Evolutionary conservation across 1,140 invertebrate species (phyloP), one percentile per base, ranked within the genome.

Genomic region (Drosophila nikananu): DNA sequence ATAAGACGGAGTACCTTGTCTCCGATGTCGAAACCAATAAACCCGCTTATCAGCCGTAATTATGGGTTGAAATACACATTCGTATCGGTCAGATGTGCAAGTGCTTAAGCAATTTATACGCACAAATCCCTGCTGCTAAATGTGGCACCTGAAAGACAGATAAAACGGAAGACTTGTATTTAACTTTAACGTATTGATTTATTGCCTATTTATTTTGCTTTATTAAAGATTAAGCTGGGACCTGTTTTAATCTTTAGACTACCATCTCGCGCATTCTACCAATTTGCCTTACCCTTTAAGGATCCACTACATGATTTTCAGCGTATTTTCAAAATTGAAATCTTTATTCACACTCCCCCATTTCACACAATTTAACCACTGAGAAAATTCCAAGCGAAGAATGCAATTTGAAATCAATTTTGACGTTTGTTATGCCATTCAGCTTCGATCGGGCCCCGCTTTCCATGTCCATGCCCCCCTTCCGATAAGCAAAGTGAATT

Each of bases 401-500:
- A 55, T 81, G 84, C 84, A 89, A 87, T 87, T 87, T 89, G 83
- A 87, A 84, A 87, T 87, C 84, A 87, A 89, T 87, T 71, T 84
- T 87, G 81, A 87, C 68, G 81, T 73, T 67, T 74, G 68, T 55
- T 54, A 44, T 61, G 73, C 67, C 68, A 60, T 60, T 65, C 74
- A 41, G 37, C 12, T 39, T 35, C 60, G 70, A 54, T 21, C 23
- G 41, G 64, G 64, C 68, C 61, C 80, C 74, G 72, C 71, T 83
- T 75, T 58, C 51, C 62, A 78, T 87, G 83, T 86, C 48, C 62
- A 71, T 77, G 83, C 79, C 48, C 62, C 44, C 35, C 58, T 39
- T 65, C 74, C 81, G 84, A 89, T 89, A 89, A 89, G 81, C 41
- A 72, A 63, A 59, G 55, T 64, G 80, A 89, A 89, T 89, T 89